Evolutionary conservation across 2,888 invertebrate species (phyloP), one percentile per base, ranked within the genome.

Genomic region (Panorpa germanica): DNA sequence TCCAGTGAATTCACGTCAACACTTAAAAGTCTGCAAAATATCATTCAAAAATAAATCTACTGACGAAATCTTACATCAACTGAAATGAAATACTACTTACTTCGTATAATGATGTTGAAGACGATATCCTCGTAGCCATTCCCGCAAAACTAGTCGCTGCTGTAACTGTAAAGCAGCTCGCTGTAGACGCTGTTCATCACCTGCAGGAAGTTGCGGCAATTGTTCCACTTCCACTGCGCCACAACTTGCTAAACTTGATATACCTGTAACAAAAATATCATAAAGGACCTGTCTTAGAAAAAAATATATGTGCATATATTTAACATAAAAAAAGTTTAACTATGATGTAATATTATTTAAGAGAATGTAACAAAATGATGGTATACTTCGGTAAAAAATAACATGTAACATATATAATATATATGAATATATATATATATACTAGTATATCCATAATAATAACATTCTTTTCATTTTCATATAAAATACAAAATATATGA

Each of bases 1-100:
- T 85, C 85, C 39, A 86, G 51, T n/a, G 80, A 76, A 29, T 76
- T 67, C 25, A 85, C 81, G 54, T 82, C 83, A 49, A 81, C 66
- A 42, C 73, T 71, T 43, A 80, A 59, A 42, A 83, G 54, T 45
- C 76, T 74, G 49, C 3, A 43, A 43, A 31, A 15, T 20, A n/a
- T 9, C 20, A 20, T 20, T 27, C 1, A 5, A 25, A 15, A n/a
- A n/a, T n/a, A n/a, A n/a, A n/a, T n/a, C n/a, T n/a, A 13, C 15
- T 17, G 27, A 7, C 6, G 0, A 29, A 11, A 7, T 21, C 20
- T 11, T 9, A 17, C 13, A 16, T 18, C 16, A 19, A n/a, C 9
- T 9, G 12, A 20, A 25, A 21, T 9, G 7, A 14, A 18, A 6
- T 14, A 23, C n/a, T 8, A 32, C 12, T 40, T 46, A 70, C 70